These are phyloP conservation scores for Chrysochloris asiatica DNA, from an alignment of 2,113 vertebrate species.

Conservation along the genomic window DNA sequence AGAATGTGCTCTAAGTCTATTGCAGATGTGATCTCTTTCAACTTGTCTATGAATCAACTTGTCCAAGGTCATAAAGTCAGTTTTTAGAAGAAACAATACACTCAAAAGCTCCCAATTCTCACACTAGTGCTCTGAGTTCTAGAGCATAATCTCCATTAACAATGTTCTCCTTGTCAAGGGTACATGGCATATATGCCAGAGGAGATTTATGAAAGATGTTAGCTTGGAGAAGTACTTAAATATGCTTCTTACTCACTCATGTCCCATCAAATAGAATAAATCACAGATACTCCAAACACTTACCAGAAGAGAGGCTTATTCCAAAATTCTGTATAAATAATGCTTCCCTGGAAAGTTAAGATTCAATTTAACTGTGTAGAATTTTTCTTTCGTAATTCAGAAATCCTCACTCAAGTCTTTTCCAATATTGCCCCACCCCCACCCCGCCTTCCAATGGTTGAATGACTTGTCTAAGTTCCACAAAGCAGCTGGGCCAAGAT, in stretches of 20 bases:
- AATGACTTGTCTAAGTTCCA: too few relatives aligned
- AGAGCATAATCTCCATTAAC: neutral
- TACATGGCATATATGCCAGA: neutral
- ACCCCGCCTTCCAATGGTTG: too few relatives aligned
- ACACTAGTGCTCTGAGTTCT: neutral
- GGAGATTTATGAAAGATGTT: conserved; percentile 1
- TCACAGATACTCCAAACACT: neutral
- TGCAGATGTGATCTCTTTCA: neutral
- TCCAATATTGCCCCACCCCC: neutral
- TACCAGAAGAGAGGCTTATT: neutral
- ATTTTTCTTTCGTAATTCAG: neutral
- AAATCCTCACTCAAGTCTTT: neutral
- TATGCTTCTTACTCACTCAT: conserved; percentile 15
- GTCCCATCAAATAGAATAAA: neutral
- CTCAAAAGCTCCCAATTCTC: neutral
- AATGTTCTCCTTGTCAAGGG: conserved; percentile 15
- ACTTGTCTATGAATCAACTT: neutral
- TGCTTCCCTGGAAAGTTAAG: neutral
- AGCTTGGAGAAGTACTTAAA: neutral
- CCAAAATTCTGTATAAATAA: conserved; percentile 4
- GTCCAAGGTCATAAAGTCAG: neutral
- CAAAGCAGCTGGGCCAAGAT: neutral
- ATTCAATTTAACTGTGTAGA: neutral
- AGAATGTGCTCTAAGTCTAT: neutral
- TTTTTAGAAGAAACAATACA: conserved; percentile 11